Conservation (phyloP, 2,888 invertebrate species). For the Mimas tiliae region DNA sequence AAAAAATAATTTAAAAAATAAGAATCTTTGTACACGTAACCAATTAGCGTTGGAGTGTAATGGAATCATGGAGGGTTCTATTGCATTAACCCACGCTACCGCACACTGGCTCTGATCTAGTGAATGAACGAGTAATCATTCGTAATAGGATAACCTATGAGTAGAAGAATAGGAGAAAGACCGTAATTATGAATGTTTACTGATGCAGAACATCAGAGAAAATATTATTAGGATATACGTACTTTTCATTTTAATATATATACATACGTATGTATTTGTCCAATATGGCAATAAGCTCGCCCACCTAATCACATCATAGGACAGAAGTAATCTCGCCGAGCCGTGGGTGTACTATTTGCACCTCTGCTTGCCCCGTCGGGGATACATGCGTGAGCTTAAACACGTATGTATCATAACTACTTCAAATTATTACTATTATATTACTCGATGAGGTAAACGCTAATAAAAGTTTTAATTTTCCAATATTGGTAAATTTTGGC, state of each 20-base stretch:
- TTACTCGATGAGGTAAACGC: not conserved
- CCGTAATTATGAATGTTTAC: not conserved
- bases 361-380: too few species aligned
- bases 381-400: too few species aligned
- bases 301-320: too few species aligned
- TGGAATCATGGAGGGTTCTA: conserved; percentile 11
- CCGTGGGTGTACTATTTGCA: too few species aligned
- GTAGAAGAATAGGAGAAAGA: not conserved
- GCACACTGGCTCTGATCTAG: conserved; percentile 2
- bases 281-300: too few species aligned
- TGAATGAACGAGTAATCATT: conserved; percentile 15
- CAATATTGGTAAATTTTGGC: not conserved
- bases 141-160: not conserved
- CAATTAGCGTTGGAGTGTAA: conserved; percentile 1
- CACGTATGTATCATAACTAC: too few species aligned
- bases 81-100: not conserved
- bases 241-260: too few species aligned
- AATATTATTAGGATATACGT: too few species aligned
- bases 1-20: not conserved
- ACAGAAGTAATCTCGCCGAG: too few species aligned
- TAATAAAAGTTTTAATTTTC: not conserved
- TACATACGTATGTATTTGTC: too few species aligned
- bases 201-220: too few species aligned
- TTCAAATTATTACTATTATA: not conserved
- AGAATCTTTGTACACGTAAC: not conserved